These are phyloP conservation scores for Heliconius hewitsoni DNA, from an alignment of 1,140 invertebrate species.

Conservation along the genomic window DNA sequence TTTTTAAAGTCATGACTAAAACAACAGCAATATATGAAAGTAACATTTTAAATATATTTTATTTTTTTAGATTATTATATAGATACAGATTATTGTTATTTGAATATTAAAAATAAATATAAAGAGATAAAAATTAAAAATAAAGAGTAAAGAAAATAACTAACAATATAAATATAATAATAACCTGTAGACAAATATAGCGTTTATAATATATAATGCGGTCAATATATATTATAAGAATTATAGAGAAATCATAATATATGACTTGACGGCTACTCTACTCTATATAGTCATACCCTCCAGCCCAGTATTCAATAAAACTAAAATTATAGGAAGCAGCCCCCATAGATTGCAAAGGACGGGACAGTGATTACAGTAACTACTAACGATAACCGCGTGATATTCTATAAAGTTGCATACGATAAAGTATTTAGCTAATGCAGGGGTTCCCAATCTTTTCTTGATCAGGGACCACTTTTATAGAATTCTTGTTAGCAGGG, in stretches of 20 bases:
- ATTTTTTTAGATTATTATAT: no score
- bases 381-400: slow-evolving; percentile 53
- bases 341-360: slow-evolving; percentile 47
- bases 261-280: slow-evolving; percentile 47
- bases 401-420: slow-evolving; percentile 55
- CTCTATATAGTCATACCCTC: slow-evolving; percentile 35
- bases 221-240: slow-evolving; percentile 10
- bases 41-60: no score
- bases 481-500: no score
- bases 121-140: no score
- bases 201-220: not conserved
- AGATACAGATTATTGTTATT: no score
- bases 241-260: slow-evolving; percentile 50
- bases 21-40: no score
- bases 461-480: no score
- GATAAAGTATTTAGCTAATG: slow-evolving; percentile 51
- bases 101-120: no score
- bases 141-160: no score
- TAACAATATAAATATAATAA: not conserved
- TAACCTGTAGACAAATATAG: not conserved
- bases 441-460: no score
- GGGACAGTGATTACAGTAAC: slow-evolving; percentile 51
- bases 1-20: no score
- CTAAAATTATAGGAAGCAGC: slow-evolving; percentile 65
- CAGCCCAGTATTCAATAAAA: slow-evolving; percentile 53